Conservation (phyloP, 2,797 vertebrate species). For the Acipenser oxyrinchus region DNA sequence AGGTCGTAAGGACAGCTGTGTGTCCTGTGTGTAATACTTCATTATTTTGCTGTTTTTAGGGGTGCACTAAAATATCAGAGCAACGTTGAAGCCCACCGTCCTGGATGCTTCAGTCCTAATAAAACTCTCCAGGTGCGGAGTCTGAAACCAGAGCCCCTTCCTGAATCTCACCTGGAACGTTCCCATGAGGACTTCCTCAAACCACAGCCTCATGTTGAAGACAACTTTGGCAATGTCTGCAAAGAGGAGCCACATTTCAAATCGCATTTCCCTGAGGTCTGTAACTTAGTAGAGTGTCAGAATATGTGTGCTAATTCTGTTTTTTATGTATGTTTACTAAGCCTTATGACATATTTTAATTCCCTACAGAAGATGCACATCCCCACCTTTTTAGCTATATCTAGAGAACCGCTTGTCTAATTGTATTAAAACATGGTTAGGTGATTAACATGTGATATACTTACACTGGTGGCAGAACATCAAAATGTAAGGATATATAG, state of each 20-base stretch:
- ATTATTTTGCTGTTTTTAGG: conserved; percentile 42
- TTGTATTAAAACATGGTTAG: too few species aligned
- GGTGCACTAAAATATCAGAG: conserved; percentile 88
- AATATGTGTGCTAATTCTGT: too few species aligned
- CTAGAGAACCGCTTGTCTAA: too few species aligned
- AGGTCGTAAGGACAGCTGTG: too few species aligned
- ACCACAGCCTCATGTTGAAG: conserved; percentile 36
- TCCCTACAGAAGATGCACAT: too few species aligned
- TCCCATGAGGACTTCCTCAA: conserved; percentile 32
- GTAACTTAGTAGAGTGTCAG: conserved; percentile 23
- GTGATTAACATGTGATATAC: too few species aligned
- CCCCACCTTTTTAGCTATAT: too few species aligned
- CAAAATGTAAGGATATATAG: too few species aligned
- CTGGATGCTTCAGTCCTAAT: conserved; percentile 77
- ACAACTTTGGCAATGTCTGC: conserved; percentile 55
- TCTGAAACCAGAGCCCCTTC: conserved; percentile 30
- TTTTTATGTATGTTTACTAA: too few species aligned
- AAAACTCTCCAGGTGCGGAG: conserved; percentile 46
- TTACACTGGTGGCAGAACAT: too few species aligned
- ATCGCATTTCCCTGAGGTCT: conserved; percentile 83
- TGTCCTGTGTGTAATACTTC: too few species aligned
- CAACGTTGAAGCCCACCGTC: conserved; percentile 80
- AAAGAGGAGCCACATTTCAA: conserved; percentile 76
- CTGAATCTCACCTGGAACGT: conserved; percentile 25
- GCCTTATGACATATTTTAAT: too few species aligned